These are phyloP conservation scores for Gambusia affinis DNA, from an alignment of 2,113 vertebrate species.

Conservation along the genomic window DNA sequence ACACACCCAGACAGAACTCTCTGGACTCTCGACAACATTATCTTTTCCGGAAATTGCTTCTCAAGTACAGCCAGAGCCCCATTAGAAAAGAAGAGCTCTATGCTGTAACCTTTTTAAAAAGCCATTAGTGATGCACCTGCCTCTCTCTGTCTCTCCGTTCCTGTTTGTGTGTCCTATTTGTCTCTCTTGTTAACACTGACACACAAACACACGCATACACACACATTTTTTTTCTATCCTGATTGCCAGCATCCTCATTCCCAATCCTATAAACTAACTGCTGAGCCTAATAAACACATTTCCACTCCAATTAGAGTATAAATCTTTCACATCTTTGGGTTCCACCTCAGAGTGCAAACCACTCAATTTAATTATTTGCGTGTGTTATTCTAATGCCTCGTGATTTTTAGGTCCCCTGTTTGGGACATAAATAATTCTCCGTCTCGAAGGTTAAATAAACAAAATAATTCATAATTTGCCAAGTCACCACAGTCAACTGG, in stretches of 20 bases:
- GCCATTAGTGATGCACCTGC: conserved; percentile 81
- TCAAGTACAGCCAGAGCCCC: conserved; percentile 79
- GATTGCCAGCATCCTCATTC: conserved; percentile 53
- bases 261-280: conserved; percentile 56
- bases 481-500: conserved; percentile 7
- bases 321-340: conserved; percentile 66
- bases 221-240: conserved; percentile 37
- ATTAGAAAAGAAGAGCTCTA: conserved; percentile 80
- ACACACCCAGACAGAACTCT: conserved; percentile 48
- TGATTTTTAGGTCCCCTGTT: conserved; percentile 44
- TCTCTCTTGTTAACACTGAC: conserved; percentile 72
- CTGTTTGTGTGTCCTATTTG: conserved; percentile 69
- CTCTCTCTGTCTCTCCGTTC: conserved; percentile 46
- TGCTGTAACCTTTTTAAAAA: conserved; percentile 84
- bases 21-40: conserved; percentile 75
- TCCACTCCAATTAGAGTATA: conserved; percentile 60
- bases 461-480: conserved; percentile 27
- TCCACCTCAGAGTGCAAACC: conserved; percentile 50
- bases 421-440: conserved; percentile 47
- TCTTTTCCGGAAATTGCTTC: conserved; percentile 81
- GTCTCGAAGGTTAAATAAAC: conserved; percentile 4
- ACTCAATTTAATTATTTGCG: conserved; percentile 57
- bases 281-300: conserved; percentile 56
- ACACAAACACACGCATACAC: conserved; percentile 51
- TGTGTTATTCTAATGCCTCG: conserved; percentile 44